phyloP scores from a whole-genome alignment of 2,797 vertebrate species.

The Sebastes hopkinsi region DNA sequence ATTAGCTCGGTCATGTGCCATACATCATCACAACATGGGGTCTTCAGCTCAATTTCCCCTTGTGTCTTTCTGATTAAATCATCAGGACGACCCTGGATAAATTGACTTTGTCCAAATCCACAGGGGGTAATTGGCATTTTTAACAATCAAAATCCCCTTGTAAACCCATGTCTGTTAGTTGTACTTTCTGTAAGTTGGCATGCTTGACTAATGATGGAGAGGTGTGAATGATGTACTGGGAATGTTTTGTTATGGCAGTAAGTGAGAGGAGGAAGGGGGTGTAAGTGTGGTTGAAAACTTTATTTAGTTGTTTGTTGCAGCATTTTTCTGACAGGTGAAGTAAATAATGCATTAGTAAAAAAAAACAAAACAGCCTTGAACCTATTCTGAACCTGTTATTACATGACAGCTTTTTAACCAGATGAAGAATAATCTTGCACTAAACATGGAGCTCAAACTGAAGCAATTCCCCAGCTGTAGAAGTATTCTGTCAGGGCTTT shows the following conservation, averaged over 20 bases:
- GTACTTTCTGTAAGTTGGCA: neutral
- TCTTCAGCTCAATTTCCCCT: conserved; percentile 54
- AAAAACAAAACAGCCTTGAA: neutral
- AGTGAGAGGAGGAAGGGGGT: neutral
- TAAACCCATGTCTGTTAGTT: conserved; percentile 7
- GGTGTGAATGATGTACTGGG: neutral
- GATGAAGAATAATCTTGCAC: neutral
- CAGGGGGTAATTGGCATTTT: conserved; percentile 1
- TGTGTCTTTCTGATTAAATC: conserved; percentile 50
- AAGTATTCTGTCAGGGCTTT: conserved; percentile 29
- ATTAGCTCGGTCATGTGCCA: conserved; percentile 46
- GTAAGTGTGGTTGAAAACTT: neutral
- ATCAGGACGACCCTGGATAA: conserved; percentile 1
- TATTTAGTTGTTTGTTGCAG: neutral
- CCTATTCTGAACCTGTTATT: neutral
- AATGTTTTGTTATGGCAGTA: neutral
- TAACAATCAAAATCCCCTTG: neutral
- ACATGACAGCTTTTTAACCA: neutral
- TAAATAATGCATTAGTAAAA: conserved; percentile 3
- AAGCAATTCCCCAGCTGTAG: neutral
- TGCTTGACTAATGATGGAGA: neutral
- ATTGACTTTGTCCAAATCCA: conserved; percentile 36
- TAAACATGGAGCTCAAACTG: conserved; percentile 1
- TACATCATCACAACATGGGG: conserved; percentile 66
- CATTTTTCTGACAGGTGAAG: neutral